A percentile compares a stretch with the other conserved stretches of the same genome.
These are phyloP conservation scores for Pogonocichla stellata DNA, from an alignment of 2,113 vertebrate genomes.

Conservation along the genomic window DNA sequence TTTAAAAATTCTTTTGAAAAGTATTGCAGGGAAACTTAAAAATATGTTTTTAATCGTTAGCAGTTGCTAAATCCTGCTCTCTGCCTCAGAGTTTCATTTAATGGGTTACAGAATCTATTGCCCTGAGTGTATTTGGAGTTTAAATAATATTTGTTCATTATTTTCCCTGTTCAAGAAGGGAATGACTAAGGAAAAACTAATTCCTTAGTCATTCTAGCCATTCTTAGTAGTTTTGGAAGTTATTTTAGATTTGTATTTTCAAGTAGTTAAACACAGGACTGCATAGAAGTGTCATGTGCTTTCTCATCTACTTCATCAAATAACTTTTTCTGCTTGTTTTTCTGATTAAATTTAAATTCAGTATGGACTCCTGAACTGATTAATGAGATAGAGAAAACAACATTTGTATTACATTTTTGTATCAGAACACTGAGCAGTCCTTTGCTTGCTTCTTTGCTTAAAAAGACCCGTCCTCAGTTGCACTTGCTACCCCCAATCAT, in stretches of 20 bases:
- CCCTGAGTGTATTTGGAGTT: background rate
- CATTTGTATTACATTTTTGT: background rate
- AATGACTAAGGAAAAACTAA: background rate
- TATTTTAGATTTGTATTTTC: background rate
- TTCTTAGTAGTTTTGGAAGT: background rate
- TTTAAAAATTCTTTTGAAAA: background rate
- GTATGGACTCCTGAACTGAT: background rate
- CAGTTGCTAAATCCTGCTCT: background rate
- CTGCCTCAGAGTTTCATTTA: background rate
- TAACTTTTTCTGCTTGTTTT: background rate
- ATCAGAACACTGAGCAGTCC: background rate
- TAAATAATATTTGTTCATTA: background rate
- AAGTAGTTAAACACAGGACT: background rate
- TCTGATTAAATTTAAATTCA: background rate
- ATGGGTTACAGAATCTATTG: background rate
- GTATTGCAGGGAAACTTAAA: background rate
- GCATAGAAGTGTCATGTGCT: rapidly evolving
- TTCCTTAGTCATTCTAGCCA: too few relatives aligned
- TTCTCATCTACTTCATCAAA: background rate
- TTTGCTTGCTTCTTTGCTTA: background rate
- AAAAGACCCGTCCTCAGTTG: background rate
- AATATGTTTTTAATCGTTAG: background rate
- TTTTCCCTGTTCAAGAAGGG: background rate
- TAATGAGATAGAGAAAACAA: background rate
- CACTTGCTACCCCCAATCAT: rapidly evolving